These are phyloP conservation scores for Pseudococcus viburni DNA, from an alignment of 2,888 invertebrate genomes.

Conservation along the genomic window DNA sequence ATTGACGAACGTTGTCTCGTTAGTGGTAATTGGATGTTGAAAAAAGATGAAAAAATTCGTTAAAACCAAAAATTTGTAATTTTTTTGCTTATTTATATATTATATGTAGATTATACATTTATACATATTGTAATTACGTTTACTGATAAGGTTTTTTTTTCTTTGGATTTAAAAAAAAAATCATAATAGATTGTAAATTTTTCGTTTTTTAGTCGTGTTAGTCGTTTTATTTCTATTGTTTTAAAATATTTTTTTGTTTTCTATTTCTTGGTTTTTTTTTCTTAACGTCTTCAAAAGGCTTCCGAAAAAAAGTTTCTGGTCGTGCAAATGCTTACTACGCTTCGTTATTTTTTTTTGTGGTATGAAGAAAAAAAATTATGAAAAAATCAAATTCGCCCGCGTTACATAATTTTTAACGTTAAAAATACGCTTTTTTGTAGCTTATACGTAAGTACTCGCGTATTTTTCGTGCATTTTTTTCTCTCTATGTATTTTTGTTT, in stretches of 20 bases:
- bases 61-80: slow-evolving; percentile 59
- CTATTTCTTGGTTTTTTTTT: slow-evolving; percentile 13
- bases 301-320: slow-evolving; percentile 43
- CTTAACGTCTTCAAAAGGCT: slow-evolving; percentile 36
- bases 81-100: slow-evolving; percentile 59
- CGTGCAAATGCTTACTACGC: slow-evolving; percentile 43
- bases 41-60: slow-evolving; percentile 11
- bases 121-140: slow-evolving; percentile 38
- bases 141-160: slow-evolving; percentile 5
- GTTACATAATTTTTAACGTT: slow-evolving; percentile 33
- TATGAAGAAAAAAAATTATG: background rate
- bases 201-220: slow-evolving; percentile 58
- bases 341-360: background rate
- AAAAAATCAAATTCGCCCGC: slow-evolving; percentile 48
- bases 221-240: slow-evolving; percentile 42
- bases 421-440: slow-evolving; percentile 52
- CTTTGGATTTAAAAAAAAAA: background rate
- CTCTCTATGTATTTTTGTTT: slow-evolving; percentile 46
- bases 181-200: slow-evolving; percentile 61
- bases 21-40: background rate
- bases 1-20: background rate
- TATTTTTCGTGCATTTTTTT: slow-evolving; percentile 57
- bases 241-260: slow-evolving; percentile 22
- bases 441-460: slow-evolving; percentile 57
- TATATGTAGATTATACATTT: slow-evolving; percentile 29